Conservation (phyloP, 1,140 invertebrate species). For the Dendrolimus punctatus region DNA sequence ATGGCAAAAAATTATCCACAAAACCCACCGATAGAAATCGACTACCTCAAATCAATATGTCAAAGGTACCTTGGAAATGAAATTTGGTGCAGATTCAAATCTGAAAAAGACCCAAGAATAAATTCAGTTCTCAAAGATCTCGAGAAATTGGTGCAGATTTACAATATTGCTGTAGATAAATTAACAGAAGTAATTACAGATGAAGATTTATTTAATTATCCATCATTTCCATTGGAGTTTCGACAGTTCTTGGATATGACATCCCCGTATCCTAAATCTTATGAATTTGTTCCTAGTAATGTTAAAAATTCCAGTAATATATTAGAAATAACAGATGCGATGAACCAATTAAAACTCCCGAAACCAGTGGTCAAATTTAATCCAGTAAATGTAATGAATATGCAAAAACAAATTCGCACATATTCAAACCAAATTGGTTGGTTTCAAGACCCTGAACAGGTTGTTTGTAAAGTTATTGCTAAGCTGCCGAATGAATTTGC, state of each 20-base stretch:
- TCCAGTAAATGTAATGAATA: conserved; percentile 29
- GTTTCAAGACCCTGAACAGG: conserved; percentile 55
- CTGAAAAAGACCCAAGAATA: conserved; percentile 64
- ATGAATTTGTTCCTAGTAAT: conserved; percentile 59
- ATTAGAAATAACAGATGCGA: conserved; percentile 38
- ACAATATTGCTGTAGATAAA: conserved; percentile 77
- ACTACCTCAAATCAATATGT: conserved; percentile 72
- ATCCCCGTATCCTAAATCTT: conserved; percentile 61
- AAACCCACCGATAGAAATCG: conserved; percentile 73
- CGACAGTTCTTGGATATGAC: conserved; percentile 41
- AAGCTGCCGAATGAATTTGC: conserved; percentile 43
- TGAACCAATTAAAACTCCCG: conserved; percentile 54
- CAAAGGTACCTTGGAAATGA: conserved; percentile 75
- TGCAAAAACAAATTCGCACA: conserved; percentile 49
- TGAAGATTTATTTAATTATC: conserved; percentile 62
- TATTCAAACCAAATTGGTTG: conserved; percentile 63
- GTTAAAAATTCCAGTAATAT: conserved; percentile 48
- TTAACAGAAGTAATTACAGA: conserved; percentile 75
- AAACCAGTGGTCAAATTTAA: conserved; percentile 30
- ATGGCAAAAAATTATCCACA: conserved; percentile 72
- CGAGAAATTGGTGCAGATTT: conserved; percentile 74
- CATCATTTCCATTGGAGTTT: conserved; percentile 61
- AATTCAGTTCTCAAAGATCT: conserved; percentile 68
- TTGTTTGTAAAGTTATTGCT: conserved; percentile 58
- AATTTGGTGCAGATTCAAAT: conserved; percentile 76